Percentiles rank a stretch among this genome's conserved stretches.
Evolutionary conservation across 2,113 vertebrate species (phyloP).

Genomic region (Neofelis nebulosa): DNA sequence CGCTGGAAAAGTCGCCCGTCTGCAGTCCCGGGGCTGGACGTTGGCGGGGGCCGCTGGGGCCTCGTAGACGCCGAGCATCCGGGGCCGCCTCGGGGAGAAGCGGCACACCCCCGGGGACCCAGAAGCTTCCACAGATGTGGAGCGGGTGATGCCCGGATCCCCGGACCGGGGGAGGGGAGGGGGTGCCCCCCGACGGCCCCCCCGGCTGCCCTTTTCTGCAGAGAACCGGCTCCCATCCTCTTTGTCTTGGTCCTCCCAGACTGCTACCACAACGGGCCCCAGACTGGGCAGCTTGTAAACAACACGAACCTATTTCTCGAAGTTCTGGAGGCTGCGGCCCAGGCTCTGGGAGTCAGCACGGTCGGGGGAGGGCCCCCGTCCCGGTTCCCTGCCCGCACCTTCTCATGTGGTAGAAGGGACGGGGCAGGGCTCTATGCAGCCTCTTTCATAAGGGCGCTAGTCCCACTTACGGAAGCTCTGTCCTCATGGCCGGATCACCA

Average conservation of each 20-base stretch:
- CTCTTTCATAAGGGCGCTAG: too few relatives aligned
- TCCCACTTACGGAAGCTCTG: neutral
- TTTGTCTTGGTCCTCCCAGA: neutral
- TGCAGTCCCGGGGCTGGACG: too few relatives aligned
- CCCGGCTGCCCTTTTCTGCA: neutral
- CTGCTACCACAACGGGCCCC: neutral
- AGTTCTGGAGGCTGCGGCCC: too few relatives aligned
- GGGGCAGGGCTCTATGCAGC: neutral
- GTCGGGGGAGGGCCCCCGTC: rapidly evolving
- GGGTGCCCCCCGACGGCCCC: rapidly evolving
- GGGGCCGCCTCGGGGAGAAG: neutral
- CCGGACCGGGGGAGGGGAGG: neutral
- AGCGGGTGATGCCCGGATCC: rapidly evolving
- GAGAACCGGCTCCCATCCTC: rapidly evolving
- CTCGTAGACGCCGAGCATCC: too few relatives aligned
- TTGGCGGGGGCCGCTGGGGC: neutral
- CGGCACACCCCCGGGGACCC: neutral
- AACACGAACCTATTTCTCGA: neutral
- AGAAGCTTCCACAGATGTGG: too few relatives aligned
- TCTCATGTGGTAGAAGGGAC: neutral
- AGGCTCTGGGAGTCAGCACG: neutral
- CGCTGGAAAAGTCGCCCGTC: neutral
- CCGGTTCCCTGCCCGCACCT: neutral
- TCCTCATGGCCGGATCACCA: neutral
- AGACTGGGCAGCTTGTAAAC: neutral